Conservation (phyloP, 2,113 vertebrate genomes). For the Hucho hucho region DNA sequence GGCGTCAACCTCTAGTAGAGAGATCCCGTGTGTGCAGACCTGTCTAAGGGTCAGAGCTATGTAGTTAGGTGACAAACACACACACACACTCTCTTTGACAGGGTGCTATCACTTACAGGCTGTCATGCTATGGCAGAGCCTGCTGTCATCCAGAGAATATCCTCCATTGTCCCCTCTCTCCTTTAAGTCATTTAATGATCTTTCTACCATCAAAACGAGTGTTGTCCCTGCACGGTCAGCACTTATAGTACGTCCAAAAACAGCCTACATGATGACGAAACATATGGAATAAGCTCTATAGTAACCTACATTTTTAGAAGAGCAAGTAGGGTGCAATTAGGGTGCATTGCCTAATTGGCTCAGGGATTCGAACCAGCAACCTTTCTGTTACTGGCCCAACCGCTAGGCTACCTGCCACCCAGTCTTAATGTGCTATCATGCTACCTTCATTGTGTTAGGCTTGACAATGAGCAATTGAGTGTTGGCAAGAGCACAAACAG, state of each 20-base stretch:
- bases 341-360: no score
- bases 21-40: not conserved
- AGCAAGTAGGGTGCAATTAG: no score
- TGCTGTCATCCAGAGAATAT: not conserved
- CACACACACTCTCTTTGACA: constrained; percentile 1
- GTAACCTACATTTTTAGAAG: no score
- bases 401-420: no score
- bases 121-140: not conserved
- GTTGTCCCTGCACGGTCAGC: not conserved
- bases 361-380: no score
- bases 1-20: not conserved
- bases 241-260: constrained; percentile 3
- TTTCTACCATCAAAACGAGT: not conserved
- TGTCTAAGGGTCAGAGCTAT: not conserved
- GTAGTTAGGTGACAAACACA: constrained; percentile 1
- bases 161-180: not conserved
- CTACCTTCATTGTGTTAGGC: no score
- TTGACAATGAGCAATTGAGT: no score
- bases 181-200: not conserved
- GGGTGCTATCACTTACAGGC: constrained; percentile 8
- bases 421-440: no score
- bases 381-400: no score
- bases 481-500: no score
- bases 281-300: no score
- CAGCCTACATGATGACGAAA: constrained; percentile 4